phyloP scores from a whole-genome alignment of 2,797 vertebrate species.

The Macropodus opercularis region DNA sequence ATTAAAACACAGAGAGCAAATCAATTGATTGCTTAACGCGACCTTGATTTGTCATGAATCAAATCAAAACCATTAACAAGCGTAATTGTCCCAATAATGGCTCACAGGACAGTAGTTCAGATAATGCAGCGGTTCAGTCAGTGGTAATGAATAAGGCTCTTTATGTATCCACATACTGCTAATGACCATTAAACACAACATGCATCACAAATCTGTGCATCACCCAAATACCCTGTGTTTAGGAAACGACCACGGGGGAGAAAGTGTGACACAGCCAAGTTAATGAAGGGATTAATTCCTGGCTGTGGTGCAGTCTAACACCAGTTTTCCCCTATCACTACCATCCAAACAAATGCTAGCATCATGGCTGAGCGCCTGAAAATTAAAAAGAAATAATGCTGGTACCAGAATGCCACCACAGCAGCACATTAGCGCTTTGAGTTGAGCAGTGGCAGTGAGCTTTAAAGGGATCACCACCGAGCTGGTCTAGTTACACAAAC shows the following conservation, averaged over 20 bases:
- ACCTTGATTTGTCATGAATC: slow-evolving; percentile 63
- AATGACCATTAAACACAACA: slow-evolving; percentile 69
- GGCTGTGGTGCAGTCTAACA: slow-evolving; percentile 49
- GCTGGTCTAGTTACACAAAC: slow-evolving; percentile 70
- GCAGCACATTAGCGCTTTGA: slow-evolving; percentile 40
- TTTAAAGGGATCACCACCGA: slow-evolving; percentile 61
- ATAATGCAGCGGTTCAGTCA: slow-evolving; percentile 52
- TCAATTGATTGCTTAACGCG: slow-evolving; percentile 55
- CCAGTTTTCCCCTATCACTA: slow-evolving; percentile 57
- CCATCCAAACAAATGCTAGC: slow-evolving; percentile 56
- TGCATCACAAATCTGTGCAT: slow-evolving; percentile 58
- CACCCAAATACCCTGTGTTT: slow-evolving; percentile 60
- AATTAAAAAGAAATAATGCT: slow-evolving; percentile 42
- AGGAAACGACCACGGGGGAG: slow-evolving; percentile 58
- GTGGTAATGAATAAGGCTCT: slow-evolving; percentile 51
- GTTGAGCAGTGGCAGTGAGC: slow-evolving; percentile 49
- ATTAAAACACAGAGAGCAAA: slow-evolving; percentile 48
- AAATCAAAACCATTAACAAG: slow-evolving; percentile 64
- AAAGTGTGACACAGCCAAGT: slow-evolving; percentile 61
- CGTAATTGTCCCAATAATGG: slow-evolving; percentile 58
- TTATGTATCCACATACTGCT: slow-evolving; percentile 53
- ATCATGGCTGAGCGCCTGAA: slow-evolving; percentile 48
- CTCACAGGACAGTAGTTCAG: slow-evolving; percentile 44
- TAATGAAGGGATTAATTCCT: slow-evolving; percentile 73
- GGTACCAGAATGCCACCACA: slow-evolving; percentile 20